A percentile compares a stretch with the other conserved stretches of the same genome.
These are phyloP conservation scores for Brachyalestes nurse DNA, from an alignment of 2,797 vertebrate genomes.

Conservation along the genomic window DNA sequence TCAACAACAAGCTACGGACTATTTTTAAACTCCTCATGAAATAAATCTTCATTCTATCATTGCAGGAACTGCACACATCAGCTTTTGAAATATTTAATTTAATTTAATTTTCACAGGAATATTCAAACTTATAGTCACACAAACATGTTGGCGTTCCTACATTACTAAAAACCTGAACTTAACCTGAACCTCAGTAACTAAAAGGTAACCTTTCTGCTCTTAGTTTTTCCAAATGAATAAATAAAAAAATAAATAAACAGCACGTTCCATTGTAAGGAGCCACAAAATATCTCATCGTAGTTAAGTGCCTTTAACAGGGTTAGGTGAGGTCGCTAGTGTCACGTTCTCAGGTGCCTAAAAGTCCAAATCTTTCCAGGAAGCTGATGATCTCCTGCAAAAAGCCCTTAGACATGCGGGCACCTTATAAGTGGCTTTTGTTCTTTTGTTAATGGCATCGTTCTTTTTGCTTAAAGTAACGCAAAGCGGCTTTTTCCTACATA, in stretches of 20 bases:
- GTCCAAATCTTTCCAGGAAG: conserved; percentile 14
- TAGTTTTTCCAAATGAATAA: no score
- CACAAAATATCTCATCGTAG: no score
- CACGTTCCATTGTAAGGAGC: no score
- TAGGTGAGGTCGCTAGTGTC: background rate
- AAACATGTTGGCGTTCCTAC: no score
- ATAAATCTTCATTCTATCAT: background rate
- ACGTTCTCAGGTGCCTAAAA: conserved; percentile 23
- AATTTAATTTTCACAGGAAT: no score
- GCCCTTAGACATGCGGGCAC: background rate
- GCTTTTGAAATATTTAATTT: no score
- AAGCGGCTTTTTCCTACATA: conserved; percentile 45
- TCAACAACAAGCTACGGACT: background rate
- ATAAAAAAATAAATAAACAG: no score
- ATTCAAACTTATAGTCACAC: no score
- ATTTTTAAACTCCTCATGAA: background rate
- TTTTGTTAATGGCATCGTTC: conserved; percentile 38
- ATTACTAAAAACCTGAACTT: no score
- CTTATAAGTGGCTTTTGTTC: conserved; percentile 36
- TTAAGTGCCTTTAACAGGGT: background rate
- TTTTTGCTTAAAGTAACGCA: conserved; percentile 38
- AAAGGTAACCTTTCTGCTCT: no score
- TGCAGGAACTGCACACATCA: no score
- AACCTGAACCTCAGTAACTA: no score
- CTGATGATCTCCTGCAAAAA: background rate